These are phyloP conservation scores for Coremacera marginata DNA, from an alignment of 2,888 invertebrate genomes.

Conservation along the genomic window DNA sequence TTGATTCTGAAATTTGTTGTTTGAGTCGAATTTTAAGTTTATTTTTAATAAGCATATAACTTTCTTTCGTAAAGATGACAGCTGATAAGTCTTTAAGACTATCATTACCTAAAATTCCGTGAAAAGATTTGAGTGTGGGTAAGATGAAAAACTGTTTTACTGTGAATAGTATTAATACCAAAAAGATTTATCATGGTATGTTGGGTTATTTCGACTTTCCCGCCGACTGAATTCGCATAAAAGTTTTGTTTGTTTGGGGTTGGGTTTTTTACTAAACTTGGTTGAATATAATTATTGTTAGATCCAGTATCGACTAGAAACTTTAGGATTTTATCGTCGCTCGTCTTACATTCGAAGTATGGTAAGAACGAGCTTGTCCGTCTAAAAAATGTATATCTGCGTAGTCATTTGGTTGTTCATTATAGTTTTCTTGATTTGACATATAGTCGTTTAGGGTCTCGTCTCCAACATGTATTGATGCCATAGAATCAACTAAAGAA, in stretches of 20 bases:
- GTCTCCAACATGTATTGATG: too few species aligned
- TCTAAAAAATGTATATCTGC: conserved; percentile 8
- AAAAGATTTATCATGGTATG: not conserved
- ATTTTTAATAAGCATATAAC: not conserved
- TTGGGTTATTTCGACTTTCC: not conserved
- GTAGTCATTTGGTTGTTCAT: not conserved
- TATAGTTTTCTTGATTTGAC: not conserved
- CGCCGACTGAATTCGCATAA: not conserved
- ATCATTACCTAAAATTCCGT: not conserved
- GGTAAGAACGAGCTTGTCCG: not conserved
- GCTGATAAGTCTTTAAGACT: not conserved
- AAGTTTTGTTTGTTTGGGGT: too few species aligned
- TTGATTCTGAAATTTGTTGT: too few species aligned
- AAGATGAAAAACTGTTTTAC: not conserved
- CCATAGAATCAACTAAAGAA: too few species aligned
- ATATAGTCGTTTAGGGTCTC: too few species aligned
- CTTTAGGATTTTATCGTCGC: not conserved
- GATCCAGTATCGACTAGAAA: not conserved
- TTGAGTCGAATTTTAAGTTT: too few species aligned
- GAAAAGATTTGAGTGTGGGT: not conserved
- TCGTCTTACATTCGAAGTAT: not conserved
- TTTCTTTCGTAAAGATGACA: not conserved
- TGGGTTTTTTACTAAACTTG: too few species aligned
- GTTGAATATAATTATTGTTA: conserved; percentile 2
- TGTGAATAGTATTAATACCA: not conserved